Percentiles rank a stretch among this genome's conserved stretches.
phyloP scores from a whole-genome alignment of 1,140 invertebrate species.

The Drosophila carrolli region DNA sequence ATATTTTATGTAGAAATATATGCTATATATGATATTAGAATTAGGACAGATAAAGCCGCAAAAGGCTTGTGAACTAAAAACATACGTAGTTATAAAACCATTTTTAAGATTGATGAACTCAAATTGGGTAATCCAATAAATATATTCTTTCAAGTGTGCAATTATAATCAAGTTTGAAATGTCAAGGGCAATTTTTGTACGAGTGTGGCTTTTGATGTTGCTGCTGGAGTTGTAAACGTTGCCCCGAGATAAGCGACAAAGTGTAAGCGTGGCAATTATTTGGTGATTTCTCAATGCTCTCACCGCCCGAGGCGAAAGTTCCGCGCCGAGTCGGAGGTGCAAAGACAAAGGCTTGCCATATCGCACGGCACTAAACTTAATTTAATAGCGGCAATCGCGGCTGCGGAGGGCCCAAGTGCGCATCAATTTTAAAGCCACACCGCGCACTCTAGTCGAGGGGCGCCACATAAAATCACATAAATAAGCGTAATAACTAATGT shows the following conservation, averaged over 20 bases:
- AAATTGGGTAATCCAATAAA: no score
- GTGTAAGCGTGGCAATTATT: conserved; percentile 81
- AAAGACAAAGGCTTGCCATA: conserved; percentile 60
- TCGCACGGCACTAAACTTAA: conserved; percentile 75
- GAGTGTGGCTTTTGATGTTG: conserved; percentile 24
- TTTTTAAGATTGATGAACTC: no score
- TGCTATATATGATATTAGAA: no score
- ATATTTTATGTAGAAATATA: no score
- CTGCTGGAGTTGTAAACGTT: conserved; percentile 61
- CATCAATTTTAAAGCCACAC: conserved; percentile 70
- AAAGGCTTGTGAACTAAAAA: no score
- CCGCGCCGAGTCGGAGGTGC: conserved; percentile 19
- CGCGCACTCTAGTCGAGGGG: conserved; percentile 60
- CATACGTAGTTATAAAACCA: no score
- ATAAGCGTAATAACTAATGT: conserved; percentile 82
- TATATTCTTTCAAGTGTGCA: no score
- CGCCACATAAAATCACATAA: conserved; percentile 61
- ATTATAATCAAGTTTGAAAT: no score
- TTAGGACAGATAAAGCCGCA: no score
- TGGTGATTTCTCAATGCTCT: conserved; percentile 74
- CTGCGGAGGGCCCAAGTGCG: conserved; percentile 43
- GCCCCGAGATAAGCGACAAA: conserved; percentile 79
- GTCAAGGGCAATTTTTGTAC: background rate
- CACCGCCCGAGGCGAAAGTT: background rate
- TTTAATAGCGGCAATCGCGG: conserved; percentile 70